Conservation (phyloP, 2,888 invertebrate species). For the Oasisia sp. region DNA sequence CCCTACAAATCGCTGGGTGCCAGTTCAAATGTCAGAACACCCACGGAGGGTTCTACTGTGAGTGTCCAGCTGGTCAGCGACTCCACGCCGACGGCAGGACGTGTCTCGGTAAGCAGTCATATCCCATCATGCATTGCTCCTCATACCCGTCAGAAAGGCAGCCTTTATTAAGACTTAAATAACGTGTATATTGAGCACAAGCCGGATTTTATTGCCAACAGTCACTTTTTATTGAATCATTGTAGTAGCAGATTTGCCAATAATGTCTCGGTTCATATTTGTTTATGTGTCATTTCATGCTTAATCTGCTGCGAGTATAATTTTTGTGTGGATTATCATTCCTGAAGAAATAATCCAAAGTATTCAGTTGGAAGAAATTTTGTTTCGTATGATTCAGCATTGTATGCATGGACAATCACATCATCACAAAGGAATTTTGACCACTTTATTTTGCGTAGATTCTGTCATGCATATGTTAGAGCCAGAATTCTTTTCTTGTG, state of each 20-base stretch:
- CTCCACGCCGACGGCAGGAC: constrained; percentile 71
- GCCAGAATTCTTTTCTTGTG: background rate
- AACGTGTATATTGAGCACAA: background rate
- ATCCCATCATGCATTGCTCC: constrained; percentile 3
- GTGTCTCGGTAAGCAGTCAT: constrained; percentile 69
- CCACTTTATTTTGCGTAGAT: background rate
- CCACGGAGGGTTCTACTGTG: constrained; percentile 83
- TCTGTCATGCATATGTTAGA: background rate
- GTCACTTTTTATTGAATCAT: background rate
- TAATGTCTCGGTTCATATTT: background rate
- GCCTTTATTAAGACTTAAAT: background rate
- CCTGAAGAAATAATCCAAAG: background rate
- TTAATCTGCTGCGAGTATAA: background rate
- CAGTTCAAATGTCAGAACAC: constrained; percentile 84
- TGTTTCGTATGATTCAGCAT: background rate
- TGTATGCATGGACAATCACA: background rate
- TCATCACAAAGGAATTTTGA: background rate
- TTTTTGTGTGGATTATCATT: background rate
- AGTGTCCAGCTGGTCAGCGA: constrained; percentile 77
- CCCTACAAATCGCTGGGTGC: constrained; percentile 73
- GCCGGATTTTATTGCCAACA: background rate
- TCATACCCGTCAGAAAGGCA: background rate
- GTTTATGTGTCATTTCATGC: background rate
- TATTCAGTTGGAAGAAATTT: background rate
- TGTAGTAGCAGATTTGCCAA: background rate